Conservation (phyloP, 2,113 vertebrate genomes). For the Brienomyrus longianalis region DNA sequence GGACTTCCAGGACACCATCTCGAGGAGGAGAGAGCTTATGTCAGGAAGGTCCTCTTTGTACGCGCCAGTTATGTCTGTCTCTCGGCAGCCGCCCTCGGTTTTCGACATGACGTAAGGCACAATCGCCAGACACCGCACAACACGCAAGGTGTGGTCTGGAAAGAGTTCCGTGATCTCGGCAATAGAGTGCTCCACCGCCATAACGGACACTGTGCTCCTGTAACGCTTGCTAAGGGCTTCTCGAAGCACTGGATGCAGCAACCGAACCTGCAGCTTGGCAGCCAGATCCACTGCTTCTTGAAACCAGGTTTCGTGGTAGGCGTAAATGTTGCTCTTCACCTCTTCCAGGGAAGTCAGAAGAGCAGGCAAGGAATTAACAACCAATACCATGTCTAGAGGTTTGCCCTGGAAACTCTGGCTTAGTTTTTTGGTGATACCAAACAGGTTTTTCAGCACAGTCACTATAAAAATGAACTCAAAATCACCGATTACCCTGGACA, state of each 20-base stretch:
- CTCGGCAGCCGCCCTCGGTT: slow-evolving; percentile 54
- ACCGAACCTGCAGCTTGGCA: slow-evolving; percentile 47
- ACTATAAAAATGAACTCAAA: slow-evolving; percentile 62
- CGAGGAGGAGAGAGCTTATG: slow-evolving; percentile 47
- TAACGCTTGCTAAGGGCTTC: slow-evolving; percentile 58
- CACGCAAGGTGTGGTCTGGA: slow-evolving; percentile 55
- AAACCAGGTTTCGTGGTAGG: slow-evolving; percentile 60
- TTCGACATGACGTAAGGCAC: slow-evolving; percentile 71
- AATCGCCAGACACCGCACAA: slow-evolving; percentile 63
- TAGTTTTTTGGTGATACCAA: slow-evolving; percentile 47
- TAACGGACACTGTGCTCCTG: slow-evolving; percentile 53
- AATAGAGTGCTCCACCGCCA: slow-evolving; percentile 51
- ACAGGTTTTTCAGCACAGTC: slow-evolving; percentile 57
- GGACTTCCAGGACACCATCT: slow-evolving; percentile 61
- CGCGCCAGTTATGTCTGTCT: slow-evolving; percentile 49
- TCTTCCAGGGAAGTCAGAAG: slow-evolving; percentile 48
- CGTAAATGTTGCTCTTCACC: slow-evolving; percentile 48
- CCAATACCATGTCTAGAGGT: slow-evolving; percentile 57
- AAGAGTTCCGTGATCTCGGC: slow-evolving; percentile 57
- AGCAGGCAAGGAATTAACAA: slow-evolving; percentile 50
- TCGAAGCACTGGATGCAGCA: slow-evolving; percentile 54
- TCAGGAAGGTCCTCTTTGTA: slow-evolving; percentile 65
- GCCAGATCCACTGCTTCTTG: slow-evolving; percentile 56
- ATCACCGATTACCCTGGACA: slow-evolving; percentile 47
- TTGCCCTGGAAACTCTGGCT: slow-evolving; percentile 60